Base-by-base conservation (phyloP, 2,888 invertebrate species). In the Ennomos fuscantarius region DNA sequence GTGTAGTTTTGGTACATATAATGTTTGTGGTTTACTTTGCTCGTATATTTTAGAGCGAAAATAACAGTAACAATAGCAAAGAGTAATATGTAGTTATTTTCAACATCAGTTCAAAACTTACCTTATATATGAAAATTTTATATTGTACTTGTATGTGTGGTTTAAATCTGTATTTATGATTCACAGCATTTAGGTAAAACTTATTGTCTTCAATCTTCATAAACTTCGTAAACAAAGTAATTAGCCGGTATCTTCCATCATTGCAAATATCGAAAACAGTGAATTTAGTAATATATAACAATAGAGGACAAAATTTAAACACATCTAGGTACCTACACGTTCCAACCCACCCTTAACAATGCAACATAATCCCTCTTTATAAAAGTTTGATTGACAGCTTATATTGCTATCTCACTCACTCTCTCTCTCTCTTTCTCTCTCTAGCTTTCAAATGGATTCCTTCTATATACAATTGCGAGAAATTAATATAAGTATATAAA, bases 321-420 rank as follows among this genome's bases (percentile, higher is more conserved):
- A 45, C n/a, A 36, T 13, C 43, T 47, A 43, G 45, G 55, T 60
- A 59, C 41, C 13, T 46, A 61, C 44, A 55, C 9, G 44, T 41
- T 48, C 42, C 55, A 60, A 61, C 60, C 53, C 52, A 52, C 51
- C 55, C 62, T 48, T 60, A 52, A 65, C 64, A 69, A 66, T 66
- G 52, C 31, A 49, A 24, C 76, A 78, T 79, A 70, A 80, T 80
- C 81, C 78, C 66, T 65, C 60, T 70, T 68, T 52, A 53, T 52
- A 65, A 56, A 61, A 57, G 37, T 65, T 65, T 86, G 86, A 85
- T 84, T 86, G 87, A 84, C 87, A 87, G 78, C 54, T 77, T 62
- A 55, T 75, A 60, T 65, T 58, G 58, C 69, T 42, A 56, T 78
- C 76, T 74, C 72, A 70, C 70, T 72, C 69, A 65, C 57, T 70